Evolutionary conservation across 1,140 invertebrate species (phyloP).

Genomic region (Rhagoletis pomonella): DNA sequence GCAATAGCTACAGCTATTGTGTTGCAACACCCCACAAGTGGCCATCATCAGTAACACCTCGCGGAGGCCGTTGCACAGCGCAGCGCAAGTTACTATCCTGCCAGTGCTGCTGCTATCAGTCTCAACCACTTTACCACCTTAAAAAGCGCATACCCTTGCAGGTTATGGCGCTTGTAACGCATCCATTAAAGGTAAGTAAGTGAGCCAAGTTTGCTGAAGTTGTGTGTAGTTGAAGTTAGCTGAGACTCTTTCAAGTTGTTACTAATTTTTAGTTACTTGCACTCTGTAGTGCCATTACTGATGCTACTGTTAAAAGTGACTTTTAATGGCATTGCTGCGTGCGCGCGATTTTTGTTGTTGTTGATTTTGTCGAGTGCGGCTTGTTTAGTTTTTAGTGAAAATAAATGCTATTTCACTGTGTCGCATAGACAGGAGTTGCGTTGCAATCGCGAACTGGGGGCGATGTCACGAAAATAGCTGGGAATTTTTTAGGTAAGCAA

Average conservation of each 20-base stretch:
- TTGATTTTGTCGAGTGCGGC: not conserved
- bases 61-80: not conserved
- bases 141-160: not conserved
- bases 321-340: conserved; percentile 11
- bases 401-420: not conserved
- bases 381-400: not conserved
- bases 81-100: not conserved
- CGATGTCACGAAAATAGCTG: too few species aligned
- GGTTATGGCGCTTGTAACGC: not conserved
- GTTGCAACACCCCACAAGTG: conserved; percentile 4
- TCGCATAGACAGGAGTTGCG: too few species aligned
- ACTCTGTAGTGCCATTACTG: conserved; percentile 28
- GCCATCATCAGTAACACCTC: conserved; percentile 35
- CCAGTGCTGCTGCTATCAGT: not conserved
- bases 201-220: conserved; percentile 30
- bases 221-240: not conserved
- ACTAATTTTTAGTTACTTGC: conserved; percentile 48
- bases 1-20: not conserved
- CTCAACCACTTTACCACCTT: not conserved
- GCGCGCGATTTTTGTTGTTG: not conserved
- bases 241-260: conserved; percentile 47
- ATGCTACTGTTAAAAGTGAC: conserved; percentile 43
- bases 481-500: too few species aligned
- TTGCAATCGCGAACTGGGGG: too few species aligned
- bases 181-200: conserved; percentile 46